Conservation (phyloP, 1,140 invertebrate species). For the Lepidurus packardi region DNA sequence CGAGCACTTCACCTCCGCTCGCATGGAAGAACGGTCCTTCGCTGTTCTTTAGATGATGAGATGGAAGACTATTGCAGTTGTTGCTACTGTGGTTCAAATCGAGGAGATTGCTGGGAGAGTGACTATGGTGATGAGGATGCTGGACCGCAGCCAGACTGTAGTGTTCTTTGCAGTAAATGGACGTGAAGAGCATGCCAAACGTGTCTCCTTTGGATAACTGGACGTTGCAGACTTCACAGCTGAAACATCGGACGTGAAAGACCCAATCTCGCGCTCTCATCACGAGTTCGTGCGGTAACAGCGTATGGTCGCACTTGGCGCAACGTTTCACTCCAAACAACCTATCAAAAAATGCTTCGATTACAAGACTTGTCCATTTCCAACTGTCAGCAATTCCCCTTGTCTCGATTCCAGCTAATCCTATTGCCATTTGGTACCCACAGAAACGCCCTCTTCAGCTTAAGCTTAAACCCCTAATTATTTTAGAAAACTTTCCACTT, state of each 20-base stretch:
- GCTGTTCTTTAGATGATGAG: neutral
- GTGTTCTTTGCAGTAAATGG: slow-evolving; percentile 39
- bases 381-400: too few relatives aligned
- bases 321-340: slow-evolving; percentile 57
- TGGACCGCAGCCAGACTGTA: slow-evolving; percentile 36
- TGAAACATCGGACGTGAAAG: slow-evolving; percentile 53
- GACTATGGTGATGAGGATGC: neutral
- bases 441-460: neutral
- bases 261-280: slow-evolving; percentile 50
- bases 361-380: neutral
- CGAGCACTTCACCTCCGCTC: neutral
- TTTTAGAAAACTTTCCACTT: too few relatives aligned
- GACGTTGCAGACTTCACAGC: slow-evolving; percentile 49
- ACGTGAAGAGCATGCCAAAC: slow-evolving; percentile 45
- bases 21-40: slow-evolving; percentile 21
- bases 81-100: neutral
- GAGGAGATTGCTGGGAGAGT: neutral
- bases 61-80: neutral
- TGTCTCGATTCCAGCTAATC: neutral
- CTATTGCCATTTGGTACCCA: neutral
- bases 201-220: slow-evolving; percentile 53
- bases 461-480: neutral
- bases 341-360: slow-evolving; percentile 14
- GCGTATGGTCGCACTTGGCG: slow-evolving; percentile 69
- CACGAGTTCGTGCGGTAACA: slow-evolving; percentile 51